These are phyloP conservation scores for Rhinella marina DNA, from an alignment of 2,797 vertebrate species.

Conservation along the genomic window DNA sequence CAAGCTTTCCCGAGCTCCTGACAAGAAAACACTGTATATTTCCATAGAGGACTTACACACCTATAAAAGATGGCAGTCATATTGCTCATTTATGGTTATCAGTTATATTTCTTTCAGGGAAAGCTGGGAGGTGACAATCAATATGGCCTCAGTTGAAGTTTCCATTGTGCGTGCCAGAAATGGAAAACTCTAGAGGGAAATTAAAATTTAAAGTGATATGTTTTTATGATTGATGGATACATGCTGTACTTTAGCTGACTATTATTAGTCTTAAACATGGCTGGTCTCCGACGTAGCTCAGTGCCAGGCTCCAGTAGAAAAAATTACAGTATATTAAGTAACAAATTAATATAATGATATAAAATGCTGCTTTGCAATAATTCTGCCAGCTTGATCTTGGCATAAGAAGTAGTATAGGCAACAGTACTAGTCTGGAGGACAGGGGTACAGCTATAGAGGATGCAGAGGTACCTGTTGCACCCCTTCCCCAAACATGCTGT, in stretches of 20 bases:
- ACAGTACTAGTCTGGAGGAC: background rate
- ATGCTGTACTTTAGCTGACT: background rate
- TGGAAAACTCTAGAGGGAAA: background rate
- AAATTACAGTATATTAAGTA: background rate
- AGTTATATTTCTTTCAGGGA: background rate
- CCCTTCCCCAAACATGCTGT: too few species aligned
- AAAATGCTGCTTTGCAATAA: too few species aligned
- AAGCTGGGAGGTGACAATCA: background rate
- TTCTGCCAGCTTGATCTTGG: too few species aligned
- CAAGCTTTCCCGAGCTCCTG: background rate
- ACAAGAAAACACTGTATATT: background rate
- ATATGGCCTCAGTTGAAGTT: background rate
- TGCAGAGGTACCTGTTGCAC: background rate
- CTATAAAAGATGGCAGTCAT: background rate
- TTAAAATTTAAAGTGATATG: background rate
- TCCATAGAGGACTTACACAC: background rate
- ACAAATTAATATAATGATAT: background rate
- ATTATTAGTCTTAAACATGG: background rate
- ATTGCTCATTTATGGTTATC: background rate
- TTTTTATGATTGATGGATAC: background rate
- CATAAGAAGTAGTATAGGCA: background rate
- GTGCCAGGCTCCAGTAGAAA: background rate
- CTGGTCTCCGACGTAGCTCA: background rate
- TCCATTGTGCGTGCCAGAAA: background rate
- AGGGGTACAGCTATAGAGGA: background rate